Evolutionary conservation across 2,113 vertebrate species (phyloP).

Genomic region (Struthio camelus): DNA sequence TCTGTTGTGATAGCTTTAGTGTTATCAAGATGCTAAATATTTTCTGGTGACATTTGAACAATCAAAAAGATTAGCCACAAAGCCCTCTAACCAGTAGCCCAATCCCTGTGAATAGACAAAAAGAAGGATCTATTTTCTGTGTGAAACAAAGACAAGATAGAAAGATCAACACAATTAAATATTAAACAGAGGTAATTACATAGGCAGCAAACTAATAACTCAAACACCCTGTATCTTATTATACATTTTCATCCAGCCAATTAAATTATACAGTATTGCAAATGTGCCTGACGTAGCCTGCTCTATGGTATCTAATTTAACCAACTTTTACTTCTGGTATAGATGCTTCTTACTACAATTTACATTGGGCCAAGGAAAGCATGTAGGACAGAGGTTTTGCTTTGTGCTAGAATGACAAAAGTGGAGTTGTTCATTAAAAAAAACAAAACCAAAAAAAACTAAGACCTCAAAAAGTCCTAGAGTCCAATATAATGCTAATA

Average conservation of each 20-base stretch:
- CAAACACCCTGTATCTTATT: constrained; percentile 30
- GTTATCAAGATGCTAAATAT: constrained; percentile 71
- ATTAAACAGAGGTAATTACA: constrained; percentile 65
- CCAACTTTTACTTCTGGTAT: neutral
- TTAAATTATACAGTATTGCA: constrained; percentile 3
- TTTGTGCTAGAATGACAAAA: neutral
- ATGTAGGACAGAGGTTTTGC: neutral
- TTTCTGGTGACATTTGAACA: constrained; percentile 66
- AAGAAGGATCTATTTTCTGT: constrained; percentile 35
- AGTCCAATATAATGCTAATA: too few species aligned
- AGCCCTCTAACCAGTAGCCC: constrained; percentile 21
- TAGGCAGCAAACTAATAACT: constrained; percentile 59
- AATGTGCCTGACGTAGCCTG: neutral
- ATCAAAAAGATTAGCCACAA: constrained; percentile 41
- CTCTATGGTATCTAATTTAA: neutral
- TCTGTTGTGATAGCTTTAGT: constrained; percentile 71
- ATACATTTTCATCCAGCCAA: constrained; percentile 29
- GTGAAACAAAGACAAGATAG: constrained; percentile 60
- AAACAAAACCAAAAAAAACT: neutral
- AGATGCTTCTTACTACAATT: neutral
- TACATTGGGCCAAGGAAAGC: neutral
- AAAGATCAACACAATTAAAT: constrained; percentile 68
- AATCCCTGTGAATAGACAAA: constrained; percentile 1
- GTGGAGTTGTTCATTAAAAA: neutral
- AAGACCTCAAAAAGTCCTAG: neutral